Evolutionary conservation across 2,797 vertebrate species (phyloP).

Genomic region (Brachymystax lenok): DNA sequence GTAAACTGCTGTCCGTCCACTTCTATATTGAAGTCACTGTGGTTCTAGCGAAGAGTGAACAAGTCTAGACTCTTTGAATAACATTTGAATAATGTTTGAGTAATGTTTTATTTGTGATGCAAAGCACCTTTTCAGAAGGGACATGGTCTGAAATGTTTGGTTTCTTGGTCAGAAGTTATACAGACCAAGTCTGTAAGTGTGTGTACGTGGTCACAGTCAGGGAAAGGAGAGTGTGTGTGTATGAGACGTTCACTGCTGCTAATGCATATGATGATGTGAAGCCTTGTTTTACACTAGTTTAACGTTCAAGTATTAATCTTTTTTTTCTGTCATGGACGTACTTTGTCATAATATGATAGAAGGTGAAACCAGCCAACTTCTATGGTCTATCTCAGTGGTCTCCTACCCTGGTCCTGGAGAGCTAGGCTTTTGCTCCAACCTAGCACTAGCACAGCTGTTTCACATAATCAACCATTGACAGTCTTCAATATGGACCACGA

Average conservation of each 20-base stretch:
- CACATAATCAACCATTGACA: neutral
- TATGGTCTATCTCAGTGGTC: constrained; percentile 8
- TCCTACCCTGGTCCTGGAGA: constrained; percentile 8
- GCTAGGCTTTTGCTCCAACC: neutral
- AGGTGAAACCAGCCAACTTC: constrained; percentile 2
- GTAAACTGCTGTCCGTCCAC: constrained; percentile 30
- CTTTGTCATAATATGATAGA: neutral
- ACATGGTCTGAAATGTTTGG: constrained; percentile 43
- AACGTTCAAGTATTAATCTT: constrained; percentile 49
- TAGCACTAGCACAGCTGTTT: neutral
- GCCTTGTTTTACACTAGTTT: constrained; percentile 62
- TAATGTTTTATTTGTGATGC: constrained; percentile 11
- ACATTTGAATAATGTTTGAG: constrained; percentile 6
- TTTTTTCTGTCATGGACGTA: constrained; percentile 12
- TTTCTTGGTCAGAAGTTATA: constrained; percentile 14
- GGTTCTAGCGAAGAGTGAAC: neutral
- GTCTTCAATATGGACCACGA: neutral
- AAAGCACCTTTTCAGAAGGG: constrained; percentile 40
- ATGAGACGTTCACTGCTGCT: constrained; percentile 61
- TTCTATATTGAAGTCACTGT: constrained; percentile 32
- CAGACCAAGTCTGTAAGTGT: constrained; percentile 17
- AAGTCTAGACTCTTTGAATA: constrained; percentile 21
- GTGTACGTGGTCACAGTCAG: constrained; percentile 14
- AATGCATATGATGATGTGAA: constrained; percentile 39
- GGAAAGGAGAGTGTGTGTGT: constrained; percentile 12